phyloP scores from a whole-genome alignment of 2,113 vertebrate species.

The Himantopus leucocephalus region DNA sequence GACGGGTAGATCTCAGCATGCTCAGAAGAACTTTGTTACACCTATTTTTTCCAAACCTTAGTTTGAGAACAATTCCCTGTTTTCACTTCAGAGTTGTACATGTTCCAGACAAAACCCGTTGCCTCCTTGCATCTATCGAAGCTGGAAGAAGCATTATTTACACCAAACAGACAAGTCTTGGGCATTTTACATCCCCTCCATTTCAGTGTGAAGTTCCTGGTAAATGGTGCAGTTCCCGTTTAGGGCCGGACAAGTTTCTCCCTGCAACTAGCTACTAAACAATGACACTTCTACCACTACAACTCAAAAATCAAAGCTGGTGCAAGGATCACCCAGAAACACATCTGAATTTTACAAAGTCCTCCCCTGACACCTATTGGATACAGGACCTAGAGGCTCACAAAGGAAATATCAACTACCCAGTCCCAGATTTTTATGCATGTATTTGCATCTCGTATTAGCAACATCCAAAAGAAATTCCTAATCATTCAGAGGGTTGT shows the following conservation, averaged over 20 bases:
- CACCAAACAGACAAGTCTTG: background rate
- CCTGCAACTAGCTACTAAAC: background rate
- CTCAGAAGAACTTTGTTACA: background rate
- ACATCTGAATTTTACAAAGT: background rate
- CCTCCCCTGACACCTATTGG: background rate
- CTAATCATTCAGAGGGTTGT: background rate
- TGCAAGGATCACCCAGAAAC: background rate
- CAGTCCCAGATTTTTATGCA: background rate
- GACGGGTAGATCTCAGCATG: background rate
- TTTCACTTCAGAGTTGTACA: background rate
- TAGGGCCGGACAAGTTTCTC: background rate
- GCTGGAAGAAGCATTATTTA: background rate
- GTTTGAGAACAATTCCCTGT: background rate
- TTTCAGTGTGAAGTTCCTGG: background rate
- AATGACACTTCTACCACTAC: background rate
- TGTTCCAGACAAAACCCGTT: background rate
- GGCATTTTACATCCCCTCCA: background rate
- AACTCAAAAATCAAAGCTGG: background rate
- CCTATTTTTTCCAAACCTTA: background rate
- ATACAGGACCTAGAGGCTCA: background rate
- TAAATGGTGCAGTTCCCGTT: background rate
- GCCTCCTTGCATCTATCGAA: background rate
- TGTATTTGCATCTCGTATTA: background rate
- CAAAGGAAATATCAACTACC: background rate
- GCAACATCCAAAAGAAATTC: background rate